A percentile compares a stretch with the other conserved stretches of the same genome.
Conservation (phyloP, 1,140 invertebrate genomes). For the Drosophila tropicalis region DNA sequence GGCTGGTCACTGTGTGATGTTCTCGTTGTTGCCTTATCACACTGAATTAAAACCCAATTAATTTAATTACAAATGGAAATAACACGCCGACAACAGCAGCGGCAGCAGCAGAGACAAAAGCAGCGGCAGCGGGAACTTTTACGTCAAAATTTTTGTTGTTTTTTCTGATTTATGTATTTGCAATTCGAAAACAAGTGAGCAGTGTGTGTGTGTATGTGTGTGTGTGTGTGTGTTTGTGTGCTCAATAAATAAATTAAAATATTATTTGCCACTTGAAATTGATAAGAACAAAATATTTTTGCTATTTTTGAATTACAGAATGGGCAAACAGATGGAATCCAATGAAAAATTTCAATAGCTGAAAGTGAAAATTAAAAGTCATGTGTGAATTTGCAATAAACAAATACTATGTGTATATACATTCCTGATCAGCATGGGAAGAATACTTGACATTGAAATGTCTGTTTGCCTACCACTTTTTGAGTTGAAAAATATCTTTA, state of each 20-base stretch:
- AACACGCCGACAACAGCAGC: slow-evolving; percentile 57
- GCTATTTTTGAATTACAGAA: not conserved
- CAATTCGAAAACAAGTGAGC: slow-evolving; percentile 20
- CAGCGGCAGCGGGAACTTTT: slow-evolving; percentile 20
- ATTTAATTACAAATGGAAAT: slow-evolving; percentile 83
- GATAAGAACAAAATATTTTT: slow-evolving; percentile 52
- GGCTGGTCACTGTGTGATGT: slow-evolving; percentile 28
- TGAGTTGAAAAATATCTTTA: too few species aligned
- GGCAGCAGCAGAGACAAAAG: slow-evolving; percentile 18
- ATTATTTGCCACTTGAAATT: slow-evolving; percentile 66
- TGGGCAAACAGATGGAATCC: not conserved
- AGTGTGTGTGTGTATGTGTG: not conserved
- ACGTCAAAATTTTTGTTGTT: slow-evolving; percentile 65
- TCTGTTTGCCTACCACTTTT: too few species aligned
- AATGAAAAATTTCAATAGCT: not conserved
- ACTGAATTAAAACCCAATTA: slow-evolving; percentile 83
- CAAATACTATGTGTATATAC: too few species aligned
- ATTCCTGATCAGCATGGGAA: too few species aligned
- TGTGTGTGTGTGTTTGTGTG: slow-evolving; percentile 34
- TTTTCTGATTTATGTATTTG: slow-evolving; percentile 70
- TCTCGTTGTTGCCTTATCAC: slow-evolving; percentile 54
- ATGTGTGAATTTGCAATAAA: too few species aligned
- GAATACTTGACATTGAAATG: too few species aligned
- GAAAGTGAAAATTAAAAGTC: not conserved
- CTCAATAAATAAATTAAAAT: slow-evolving; percentile 77